Base-by-base conservation (phyloP, 2,888 invertebrate species). In the Torymus tubicola region DNA sequence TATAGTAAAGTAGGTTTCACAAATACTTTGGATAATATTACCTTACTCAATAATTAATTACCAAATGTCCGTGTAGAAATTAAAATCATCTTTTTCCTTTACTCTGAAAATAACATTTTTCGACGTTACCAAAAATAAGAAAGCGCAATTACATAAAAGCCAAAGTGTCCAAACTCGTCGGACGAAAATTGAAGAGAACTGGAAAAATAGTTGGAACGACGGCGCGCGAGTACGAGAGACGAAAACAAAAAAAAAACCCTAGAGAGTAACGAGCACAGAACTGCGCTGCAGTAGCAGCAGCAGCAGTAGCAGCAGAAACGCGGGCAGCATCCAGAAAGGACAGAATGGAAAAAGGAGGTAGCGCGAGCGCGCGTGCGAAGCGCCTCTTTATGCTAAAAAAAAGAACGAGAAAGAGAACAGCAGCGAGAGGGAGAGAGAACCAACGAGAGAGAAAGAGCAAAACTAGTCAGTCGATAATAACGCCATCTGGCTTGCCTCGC, bases 401-500 rank as follows among this genome's bases (percentile, higher is more conserved):
- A 53, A 68, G 24, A 58, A 63, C 16, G 13, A 78, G 50, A 70
- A 14, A 18, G 60, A 61, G 16, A 58, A 63, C 14, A 2, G 71
- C 21, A 70, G 11, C 14, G 60, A 61, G 16, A 67, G 13, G 16
- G 24, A 31, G 58, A 16, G 55, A 68, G 21, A 68, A 14, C 31
- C 31, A 31, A 31, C 31, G 31, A 8, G 65, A 18, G 63, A 58
- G 63, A 75, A 78, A 80, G 75, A 80, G 78, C 24, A 77, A 76
- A 81, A 72, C 70, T 67, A 78, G 80, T 78, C 69, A 82, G 78
- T 87, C 87, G 88, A 89, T 89, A 89, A 89, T 88, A 86, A 89
- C 86, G 86, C 88, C 89, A 89, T 87, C 89, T 88, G 89, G 87
- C 84, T 85, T 85, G 84, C 84, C 86, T 88, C 85, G 85, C 83